Evolutionary conservation across 2,113 vertebrate genomes (phyloP).

Genomic region (Lontra canadensis): DNA sequence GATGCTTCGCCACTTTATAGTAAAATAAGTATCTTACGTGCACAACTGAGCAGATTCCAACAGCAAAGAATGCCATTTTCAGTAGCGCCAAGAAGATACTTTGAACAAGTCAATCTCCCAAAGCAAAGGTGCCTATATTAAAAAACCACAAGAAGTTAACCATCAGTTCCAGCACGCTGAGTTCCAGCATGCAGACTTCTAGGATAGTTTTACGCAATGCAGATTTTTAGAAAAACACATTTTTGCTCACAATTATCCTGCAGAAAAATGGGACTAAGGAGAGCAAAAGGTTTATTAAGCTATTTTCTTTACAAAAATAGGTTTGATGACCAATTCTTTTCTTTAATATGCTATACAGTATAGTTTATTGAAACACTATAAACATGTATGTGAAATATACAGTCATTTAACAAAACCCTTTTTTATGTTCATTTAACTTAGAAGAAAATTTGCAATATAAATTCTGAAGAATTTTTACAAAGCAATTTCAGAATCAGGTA

Average conservation of each 20-base stretch:
- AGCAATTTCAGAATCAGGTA: slow-evolving; percentile 20
- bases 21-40: slow-evolving; percentile 85
- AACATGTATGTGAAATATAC: background rate
- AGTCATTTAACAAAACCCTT: background rate
- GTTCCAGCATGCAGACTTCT: background rate
- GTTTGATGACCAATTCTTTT: background rate
- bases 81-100: slow-evolving; percentile 93
- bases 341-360: background rate
- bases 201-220: background rate
- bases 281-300: background rate
- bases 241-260: background rate
- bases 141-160: slow-evolving; percentile 49
- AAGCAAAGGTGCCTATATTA: slow-evolving; percentile 93
- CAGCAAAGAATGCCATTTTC: slow-evolving; percentile 90
- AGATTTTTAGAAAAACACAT: background rate
- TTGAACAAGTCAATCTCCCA: slow-evolving; percentile 92
- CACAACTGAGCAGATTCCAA: slow-evolving; percentile 97
- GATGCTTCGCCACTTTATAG: background rate
- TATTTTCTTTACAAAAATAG: background rate
- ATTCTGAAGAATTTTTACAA: slow-evolving; percentile 1
- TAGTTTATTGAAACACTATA: background rate
- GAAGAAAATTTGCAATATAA: background rate
- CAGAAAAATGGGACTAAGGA: background rate
- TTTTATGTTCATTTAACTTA: background rate
- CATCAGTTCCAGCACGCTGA: background rate